A percentile compares a stretch with the other conserved stretches of the same genome.
These are phyloP conservation scores for Neolamprologus longior DNA, from an alignment of 2,113 vertebrate genomes.

Conservation along the genomic window DNA sequence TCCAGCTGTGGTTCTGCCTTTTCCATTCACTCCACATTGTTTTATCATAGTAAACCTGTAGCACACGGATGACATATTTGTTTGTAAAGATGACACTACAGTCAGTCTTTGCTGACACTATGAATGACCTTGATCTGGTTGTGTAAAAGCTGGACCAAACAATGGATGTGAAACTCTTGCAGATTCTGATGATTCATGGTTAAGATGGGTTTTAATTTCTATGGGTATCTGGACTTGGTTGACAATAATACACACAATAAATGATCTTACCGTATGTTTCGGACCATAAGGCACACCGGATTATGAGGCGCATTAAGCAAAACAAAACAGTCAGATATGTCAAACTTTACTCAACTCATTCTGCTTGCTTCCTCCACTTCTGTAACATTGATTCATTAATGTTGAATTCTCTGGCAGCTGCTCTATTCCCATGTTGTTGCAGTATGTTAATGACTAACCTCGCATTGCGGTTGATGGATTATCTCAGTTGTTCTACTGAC, in stretches of 20 bases:
- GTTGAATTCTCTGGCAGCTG: not conserved
- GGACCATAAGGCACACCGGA: not conserved
- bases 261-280: not conserved
- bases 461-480: fast-evolving
- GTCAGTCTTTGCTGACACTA: not conserved
- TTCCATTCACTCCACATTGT: not conserved
- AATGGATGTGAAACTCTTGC: not conserved
- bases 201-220: not conserved
- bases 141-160: not conserved
- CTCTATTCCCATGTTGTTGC: not conserved
- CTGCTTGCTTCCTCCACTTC: not conserved
- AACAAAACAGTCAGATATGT: not conserved
- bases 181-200: not conserved
- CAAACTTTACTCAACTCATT: not conserved
- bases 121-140: not conserved
- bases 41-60: not conserved
- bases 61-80: not conserved
- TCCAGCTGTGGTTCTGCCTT: not conserved
- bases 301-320: not conserved
- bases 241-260: not conserved
- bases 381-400: not conserved
- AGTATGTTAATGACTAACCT: not conserved
- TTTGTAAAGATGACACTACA: not conserved
- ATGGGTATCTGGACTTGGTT: not conserved
- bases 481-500: not conserved